phyloP scores from a whole-genome alignment of 2,797 vertebrate species.

The Hafferia zeledoni region DNA sequence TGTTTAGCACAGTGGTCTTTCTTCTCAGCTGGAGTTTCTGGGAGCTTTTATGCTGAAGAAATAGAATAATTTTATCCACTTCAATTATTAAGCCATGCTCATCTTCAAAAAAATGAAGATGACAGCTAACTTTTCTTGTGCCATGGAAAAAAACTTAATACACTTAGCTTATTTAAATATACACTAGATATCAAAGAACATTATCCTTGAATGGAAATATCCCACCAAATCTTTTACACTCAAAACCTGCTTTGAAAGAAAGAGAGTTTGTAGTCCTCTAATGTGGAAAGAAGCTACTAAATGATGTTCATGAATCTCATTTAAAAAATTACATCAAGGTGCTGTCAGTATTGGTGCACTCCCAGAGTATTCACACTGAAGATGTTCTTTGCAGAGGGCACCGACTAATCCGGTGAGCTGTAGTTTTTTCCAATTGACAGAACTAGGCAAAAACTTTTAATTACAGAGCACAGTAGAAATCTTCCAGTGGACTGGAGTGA shows the following conservation, averaged over 20 bases:
- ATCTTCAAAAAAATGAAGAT: neutral
- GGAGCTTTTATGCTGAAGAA: neutral
- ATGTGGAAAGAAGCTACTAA: neutral
- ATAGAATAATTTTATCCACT: neutral
- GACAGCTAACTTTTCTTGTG: neutral
- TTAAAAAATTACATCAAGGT: neutral
- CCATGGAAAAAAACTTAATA: neutral
- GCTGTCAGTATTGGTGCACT: neutral
- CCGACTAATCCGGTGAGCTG: neutral
- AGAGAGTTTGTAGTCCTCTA: neutral
- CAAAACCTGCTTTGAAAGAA: neutral
- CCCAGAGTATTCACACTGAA: neutral
- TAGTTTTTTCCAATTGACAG: neutral
- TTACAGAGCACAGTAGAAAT: neutral
- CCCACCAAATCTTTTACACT: neutral
- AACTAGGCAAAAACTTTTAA: too few species aligned
- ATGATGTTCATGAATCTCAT: neutral
- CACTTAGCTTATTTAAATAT: neutral
- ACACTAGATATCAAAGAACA: neutral
- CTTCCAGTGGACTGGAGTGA: neutral
- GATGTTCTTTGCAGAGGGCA: neutral
- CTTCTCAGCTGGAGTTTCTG: neutral
- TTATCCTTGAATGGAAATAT: neutral
- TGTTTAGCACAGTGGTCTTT: neutral
- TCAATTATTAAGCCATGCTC: neutral